Evolutionary conservation across 1,140 invertebrate genomes (phyloP).

Genomic region (Episyrphus balteatus): DNA sequence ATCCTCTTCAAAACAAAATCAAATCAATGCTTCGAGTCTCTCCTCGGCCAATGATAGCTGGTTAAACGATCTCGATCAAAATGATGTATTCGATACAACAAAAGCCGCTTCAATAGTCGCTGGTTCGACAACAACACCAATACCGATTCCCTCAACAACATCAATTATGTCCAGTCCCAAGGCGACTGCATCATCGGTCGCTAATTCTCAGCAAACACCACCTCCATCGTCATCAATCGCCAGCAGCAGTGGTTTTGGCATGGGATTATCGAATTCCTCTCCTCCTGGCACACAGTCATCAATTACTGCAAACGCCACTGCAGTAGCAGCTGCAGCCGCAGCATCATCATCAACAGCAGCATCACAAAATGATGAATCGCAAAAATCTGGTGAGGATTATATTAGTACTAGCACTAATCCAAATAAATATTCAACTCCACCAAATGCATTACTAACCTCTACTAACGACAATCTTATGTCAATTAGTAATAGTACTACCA

Average conservation of each 20-base stretch:
- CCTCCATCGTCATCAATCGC: background rate
- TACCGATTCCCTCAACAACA: constrained; percentile 25
- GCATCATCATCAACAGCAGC: too few relatives aligned
- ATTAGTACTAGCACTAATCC: background rate
- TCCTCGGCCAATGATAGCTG: constrained; percentile 25
- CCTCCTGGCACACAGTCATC: too few relatives aligned
- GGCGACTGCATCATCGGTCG: background rate
- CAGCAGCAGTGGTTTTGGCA: too few relatives aligned
- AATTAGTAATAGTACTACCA: too few relatives aligned
- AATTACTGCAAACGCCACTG: too few relatives aligned
- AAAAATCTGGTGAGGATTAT: background rate
- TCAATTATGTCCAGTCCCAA: constrained; percentile 22
- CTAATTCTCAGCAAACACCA: background rate
- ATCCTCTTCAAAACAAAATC: too few relatives aligned
- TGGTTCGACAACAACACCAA: constrained; percentile 20
- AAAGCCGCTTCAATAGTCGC: constrained; percentile 14
- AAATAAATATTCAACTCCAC: background rate
- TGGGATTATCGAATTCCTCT: too few relatives aligned
- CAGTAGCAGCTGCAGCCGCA: too few relatives aligned
- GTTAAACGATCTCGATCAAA: constrained; percentile 27
- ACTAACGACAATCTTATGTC: background rate
- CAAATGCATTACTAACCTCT: background rate
- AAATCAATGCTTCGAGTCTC: constrained; percentile 3
- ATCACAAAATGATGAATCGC: background rate
- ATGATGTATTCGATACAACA: constrained; percentile 32